phyloP scores from a whole-genome alignment of 2,888 invertebrate species.

The Sinelater perroti region DNA sequence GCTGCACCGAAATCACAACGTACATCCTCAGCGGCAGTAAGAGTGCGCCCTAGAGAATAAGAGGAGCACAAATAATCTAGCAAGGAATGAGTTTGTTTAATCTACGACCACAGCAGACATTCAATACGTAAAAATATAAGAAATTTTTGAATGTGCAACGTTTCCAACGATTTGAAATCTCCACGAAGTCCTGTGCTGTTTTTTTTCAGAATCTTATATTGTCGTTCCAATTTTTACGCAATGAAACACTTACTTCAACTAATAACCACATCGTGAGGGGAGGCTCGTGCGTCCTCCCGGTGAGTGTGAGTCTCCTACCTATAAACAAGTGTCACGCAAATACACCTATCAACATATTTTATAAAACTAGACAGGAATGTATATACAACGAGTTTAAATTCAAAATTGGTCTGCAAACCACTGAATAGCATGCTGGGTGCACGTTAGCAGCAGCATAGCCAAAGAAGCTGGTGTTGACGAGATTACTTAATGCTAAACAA shows the following conservation, averaged over 20 bases:
- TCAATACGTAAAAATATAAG: constrained; percentile 38
- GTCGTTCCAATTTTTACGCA: constrained; percentile 32
- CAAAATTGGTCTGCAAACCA: constrained; percentile 44
- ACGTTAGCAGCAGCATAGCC: constrained; percentile 43
- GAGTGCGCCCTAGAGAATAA: constrained; percentile 23
- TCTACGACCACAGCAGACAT: constrained; percentile 35
- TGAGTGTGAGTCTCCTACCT: constrained; percentile 25
- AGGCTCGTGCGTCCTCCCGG: constrained; percentile 3
- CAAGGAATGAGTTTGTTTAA: constrained; percentile 19
- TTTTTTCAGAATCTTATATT: constrained; percentile 34
- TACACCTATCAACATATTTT: constrained; percentile 34
- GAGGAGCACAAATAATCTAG: constrained; percentile 25
- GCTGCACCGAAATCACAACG: constrained; percentile 30
- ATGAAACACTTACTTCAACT: constrained; percentile 18
- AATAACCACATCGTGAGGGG: constrained; percentile 23
- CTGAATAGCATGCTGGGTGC: constrained; percentile 44
- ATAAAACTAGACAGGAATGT: constrained; percentile 35
- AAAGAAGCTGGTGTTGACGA: constrained; percentile 47
- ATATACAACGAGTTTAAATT: constrained; percentile 36
- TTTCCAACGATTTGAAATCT: constrained; percentile 33
- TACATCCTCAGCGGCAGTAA: constrained; percentile 16
- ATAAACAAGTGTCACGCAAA: constrained; percentile 29
- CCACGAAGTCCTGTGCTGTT: constrained; percentile 32
- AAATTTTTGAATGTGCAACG: constrained; percentile 35
- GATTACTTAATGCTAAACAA: constrained; percentile 41